Evolutionary conservation across 2,113 vertebrate species (phyloP).

Genomic region (Probosciger aterrimus): DNA sequence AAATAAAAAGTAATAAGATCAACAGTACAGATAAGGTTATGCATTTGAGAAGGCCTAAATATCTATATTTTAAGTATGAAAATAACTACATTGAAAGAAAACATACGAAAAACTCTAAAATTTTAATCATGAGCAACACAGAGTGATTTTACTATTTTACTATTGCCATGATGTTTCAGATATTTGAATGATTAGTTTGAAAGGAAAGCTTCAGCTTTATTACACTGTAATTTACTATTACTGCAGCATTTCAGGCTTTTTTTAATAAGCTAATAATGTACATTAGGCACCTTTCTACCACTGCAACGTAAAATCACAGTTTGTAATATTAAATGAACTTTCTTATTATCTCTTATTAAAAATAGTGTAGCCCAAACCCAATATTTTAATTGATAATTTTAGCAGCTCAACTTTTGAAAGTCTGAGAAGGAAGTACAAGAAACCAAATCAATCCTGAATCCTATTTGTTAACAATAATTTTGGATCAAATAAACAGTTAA

Average conservation of each 20-base stretch:
- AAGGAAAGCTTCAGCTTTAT: constrained; percentile 14
- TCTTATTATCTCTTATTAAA: constrained; percentile 41
- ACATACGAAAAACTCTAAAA: not conserved
- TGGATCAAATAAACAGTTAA: constrained; percentile 14
- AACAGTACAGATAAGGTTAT: not conserved
- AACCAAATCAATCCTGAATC: constrained; percentile 17
- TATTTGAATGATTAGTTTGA: constrained; percentile 25
- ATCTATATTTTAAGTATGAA: not conserved
- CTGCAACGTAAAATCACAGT: constrained; percentile 51
- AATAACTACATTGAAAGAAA: not conserved
- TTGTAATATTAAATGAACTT: constrained; percentile 54
- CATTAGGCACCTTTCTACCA: constrained; percentile 22
- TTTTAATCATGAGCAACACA: not conserved
- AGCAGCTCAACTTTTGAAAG: constrained; percentile 16
- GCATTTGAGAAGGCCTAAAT: not conserved
- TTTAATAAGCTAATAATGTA: constrained; percentile 42
- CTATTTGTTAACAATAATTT: not conserved
- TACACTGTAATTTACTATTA: constrained; percentile 52
- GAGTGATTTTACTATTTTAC: not conserved
- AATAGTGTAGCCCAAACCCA: constrained; percentile 30
- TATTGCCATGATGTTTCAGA: not conserved
- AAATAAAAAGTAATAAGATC: not conserved
- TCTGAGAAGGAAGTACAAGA: not conserved
- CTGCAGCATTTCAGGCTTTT: constrained; percentile 37
- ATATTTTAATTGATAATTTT: constrained; percentile 54